Base-by-base conservation (phyloP, 2,113 vertebrate genomes). In the Cyphomyrus discorhynchus region DNA sequence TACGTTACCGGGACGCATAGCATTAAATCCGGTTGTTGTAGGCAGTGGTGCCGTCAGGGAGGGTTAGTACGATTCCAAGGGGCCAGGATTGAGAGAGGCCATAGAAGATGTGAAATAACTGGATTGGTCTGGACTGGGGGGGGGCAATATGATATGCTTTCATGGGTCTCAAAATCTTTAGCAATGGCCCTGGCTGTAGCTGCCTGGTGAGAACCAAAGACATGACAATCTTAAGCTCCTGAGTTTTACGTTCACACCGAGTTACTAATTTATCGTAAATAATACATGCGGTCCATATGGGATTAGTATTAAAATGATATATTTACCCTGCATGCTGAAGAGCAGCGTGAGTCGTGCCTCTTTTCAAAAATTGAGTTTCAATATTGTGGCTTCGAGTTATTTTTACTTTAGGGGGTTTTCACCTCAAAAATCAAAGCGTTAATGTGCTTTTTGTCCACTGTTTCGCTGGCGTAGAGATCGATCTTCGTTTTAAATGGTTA, bases 331-430 rank as follows among this genome's bases (percentile, higher is more conserved):
- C 19, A 47, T 42, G 42, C 21, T 47, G 45, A 84, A 83, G 8
- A 46, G 80, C 2, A 24, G 45, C 39, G 82, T 47, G 82, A n/a
- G 2, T 9, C 5, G 31, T 82, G 42, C 19, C 17, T 45, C 82
- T n/a, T 47, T 56, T 10, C 21, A 84, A 46, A 46, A 46, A 84
- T 47, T 84, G 42, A 24, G 82, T 84, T 84, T 46, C 82, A 47
- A 47, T 84, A 84, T 46, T n/a, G 42, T 47, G 39, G 24, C 45
- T 84, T 47, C 82, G 39, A 84, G 82, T 84, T 47, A 84, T 84
- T 84, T 42, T 47, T 84, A 84, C 82, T 84, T 84, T 19, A 87
- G 85, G 27, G 27, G 56, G 49, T 87, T 56, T 86, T 49, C 83
- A 49, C 24, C 82, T 84, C 45, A 45, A 46, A 70, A 85, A 85